Evolutionary conservation across 2,888 invertebrate species (phyloP).

Genomic region (Axea sp.): DNA sequence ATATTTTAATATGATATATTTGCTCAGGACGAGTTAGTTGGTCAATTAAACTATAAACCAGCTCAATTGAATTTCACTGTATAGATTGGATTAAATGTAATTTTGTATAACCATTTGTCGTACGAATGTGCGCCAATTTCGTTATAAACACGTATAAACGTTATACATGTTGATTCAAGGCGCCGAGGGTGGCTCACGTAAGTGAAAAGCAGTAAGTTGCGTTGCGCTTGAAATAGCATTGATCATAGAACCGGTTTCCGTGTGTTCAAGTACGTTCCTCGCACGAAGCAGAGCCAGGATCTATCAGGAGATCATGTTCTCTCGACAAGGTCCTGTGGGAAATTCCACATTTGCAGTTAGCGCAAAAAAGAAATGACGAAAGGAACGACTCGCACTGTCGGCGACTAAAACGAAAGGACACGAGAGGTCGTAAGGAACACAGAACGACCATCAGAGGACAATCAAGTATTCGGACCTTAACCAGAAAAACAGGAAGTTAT

Average conservation of each 20-base stretch:
- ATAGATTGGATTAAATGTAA: too few species aligned
- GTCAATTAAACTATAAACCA: too few species aligned
- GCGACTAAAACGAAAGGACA: slow-evolving; percentile 64
- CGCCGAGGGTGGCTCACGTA: slow-evolving; percentile 40
- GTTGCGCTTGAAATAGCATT: slow-evolving; percentile 37
- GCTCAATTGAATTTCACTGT: too few species aligned
- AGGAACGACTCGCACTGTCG: slow-evolving; percentile 41
- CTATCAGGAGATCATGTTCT: slow-evolving; percentile 71
- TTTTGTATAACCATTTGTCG: too few species aligned
- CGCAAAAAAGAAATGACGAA: slow-evolving; percentile 47
- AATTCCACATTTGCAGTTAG: slow-evolving; percentile 47
- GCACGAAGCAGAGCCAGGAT: slow-evolving; percentile 73
- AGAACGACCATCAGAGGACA: slow-evolving; percentile 71
- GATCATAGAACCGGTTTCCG: slow-evolving; percentile 61
- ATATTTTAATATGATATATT: too few species aligned
- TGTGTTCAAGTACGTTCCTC: slow-evolving; percentile 67
- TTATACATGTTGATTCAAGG: slow-evolving; percentile 21
- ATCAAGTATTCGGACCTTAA: slow-evolving; percentile 73
- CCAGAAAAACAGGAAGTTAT: slow-evolving; percentile 74
- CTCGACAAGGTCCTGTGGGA: slow-evolving; percentile 44
- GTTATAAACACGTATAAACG: too few species aligned
- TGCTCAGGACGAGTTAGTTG: too few species aligned
- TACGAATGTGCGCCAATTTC: too few species aligned
- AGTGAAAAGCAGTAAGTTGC: slow-evolving; percentile 40
- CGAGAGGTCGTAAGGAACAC: slow-evolving; percentile 61